Conservation (phyloP, 2,888 invertebrate genomes). For the Dilophus febrilis region DNA sequence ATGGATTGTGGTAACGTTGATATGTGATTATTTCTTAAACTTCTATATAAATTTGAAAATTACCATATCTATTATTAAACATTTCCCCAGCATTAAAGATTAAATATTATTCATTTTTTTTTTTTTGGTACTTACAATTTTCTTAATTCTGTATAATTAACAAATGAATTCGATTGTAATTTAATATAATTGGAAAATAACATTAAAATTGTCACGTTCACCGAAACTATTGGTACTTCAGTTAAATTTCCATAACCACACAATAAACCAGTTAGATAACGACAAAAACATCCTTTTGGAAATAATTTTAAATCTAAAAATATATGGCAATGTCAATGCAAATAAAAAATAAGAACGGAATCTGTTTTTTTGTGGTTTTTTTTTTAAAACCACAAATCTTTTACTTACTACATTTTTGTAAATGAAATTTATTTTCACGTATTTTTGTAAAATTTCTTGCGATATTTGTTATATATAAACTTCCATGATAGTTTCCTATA, state of each 20-base stretch:
- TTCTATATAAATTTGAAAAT: conserved; percentile 18
- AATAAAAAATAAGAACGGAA: too few species aligned
- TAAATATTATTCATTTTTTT: too few species aligned
- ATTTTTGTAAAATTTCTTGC: too few species aligned
- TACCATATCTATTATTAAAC: not conserved
- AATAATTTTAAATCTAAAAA: not conserved
- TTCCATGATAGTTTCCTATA: too few species aligned
- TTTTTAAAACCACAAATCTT: not conserved
- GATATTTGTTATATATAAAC: too few species aligned
- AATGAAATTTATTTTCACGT: too few species aligned
- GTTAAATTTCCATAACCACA: conserved; percentile 7
- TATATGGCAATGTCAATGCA: too few species aligned
- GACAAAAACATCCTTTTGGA: conserved; percentile 17
- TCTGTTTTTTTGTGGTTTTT: too few species aligned
- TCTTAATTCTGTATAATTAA: not conserved
- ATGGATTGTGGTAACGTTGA: conserved; percentile 12
- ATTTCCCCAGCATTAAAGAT: not conserved
- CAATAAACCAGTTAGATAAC: conserved; percentile 6
- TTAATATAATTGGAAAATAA: not conserved
- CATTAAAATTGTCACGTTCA: not conserved
- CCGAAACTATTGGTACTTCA: conserved; percentile 7
- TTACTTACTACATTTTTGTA: not conserved
- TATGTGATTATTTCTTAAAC: conserved; percentile 26
- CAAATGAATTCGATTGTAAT: not conserved
- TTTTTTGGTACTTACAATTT: not conserved